These are phyloP conservation scores for Menidia beryllina DNA, from an alignment of 2,113 vertebrate species.

Conservation along the genomic window DNA sequence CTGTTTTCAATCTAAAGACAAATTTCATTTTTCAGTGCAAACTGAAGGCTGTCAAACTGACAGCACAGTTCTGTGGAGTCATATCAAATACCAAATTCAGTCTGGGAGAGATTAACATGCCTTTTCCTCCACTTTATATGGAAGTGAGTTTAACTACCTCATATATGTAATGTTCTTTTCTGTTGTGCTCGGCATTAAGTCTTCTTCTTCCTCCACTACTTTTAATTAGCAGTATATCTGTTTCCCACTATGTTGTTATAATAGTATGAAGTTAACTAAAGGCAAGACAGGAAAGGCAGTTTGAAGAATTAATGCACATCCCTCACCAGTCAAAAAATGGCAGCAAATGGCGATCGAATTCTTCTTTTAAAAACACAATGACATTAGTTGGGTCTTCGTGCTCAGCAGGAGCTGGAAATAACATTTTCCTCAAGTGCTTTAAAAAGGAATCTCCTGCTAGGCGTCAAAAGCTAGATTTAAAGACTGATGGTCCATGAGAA, in stretches of 20 bases:
- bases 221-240: constrained; percentile 68
- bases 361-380: neutral
- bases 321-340: neutral
- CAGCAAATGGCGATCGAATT: neutral
- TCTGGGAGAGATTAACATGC: constrained; percentile 33
- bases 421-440: constrained; percentile 53
- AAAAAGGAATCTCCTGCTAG: constrained; percentile 51
- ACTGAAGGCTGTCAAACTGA: constrained; percentile 31
- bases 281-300: constrained; percentile 25
- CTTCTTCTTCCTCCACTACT: constrained; percentile 23
- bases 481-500: constrained; percentile 45
- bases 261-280: constrained; percentile 32
- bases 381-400: constrained; percentile 14
- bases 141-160: constrained; percentile 16
- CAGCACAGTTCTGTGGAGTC: constrained; percentile 6
- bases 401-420: constrained; percentile 21
- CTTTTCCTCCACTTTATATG: constrained; percentile 1
- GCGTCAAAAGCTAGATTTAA: constrained; percentile 52
- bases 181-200: constrained; percentile 19
- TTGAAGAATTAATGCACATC: neutral
- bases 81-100: constrained; percentile 32
- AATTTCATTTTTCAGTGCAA: neutral
- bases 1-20: neutral
- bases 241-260: constrained; percentile 50
- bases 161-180: constrained; percentile 10